These are phyloP conservation scores for Peromyscus maniculatus DNA, from an alignment of 2,113 vertebrate genomes.

Conservation along the genomic window DNA sequence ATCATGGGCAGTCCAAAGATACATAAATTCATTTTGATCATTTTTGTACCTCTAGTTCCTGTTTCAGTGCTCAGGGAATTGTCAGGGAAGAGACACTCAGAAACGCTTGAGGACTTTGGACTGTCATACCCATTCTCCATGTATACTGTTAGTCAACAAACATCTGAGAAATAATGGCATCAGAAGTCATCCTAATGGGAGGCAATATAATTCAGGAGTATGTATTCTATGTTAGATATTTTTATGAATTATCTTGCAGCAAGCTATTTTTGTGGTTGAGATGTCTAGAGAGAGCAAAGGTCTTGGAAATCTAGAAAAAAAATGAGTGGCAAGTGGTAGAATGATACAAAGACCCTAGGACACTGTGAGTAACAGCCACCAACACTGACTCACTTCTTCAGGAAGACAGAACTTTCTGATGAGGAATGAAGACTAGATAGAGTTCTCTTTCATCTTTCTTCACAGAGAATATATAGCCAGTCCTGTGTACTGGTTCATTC, in stretches of 20 bases:
- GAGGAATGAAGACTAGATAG: not conserved
- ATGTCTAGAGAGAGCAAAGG: not conserved
- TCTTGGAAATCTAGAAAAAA: not conserved
- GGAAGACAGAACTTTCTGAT: not conserved
- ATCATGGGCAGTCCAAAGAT: not conserved
- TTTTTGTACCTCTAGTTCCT: not conserved
- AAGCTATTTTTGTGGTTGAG: not conserved
- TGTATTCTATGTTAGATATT: not conserved
- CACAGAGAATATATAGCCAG: not conserved
- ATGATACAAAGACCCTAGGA: not conserved
- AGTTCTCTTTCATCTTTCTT: constrained; percentile 28
- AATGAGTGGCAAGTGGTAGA: not conserved
- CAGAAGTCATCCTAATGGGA: not conserved
- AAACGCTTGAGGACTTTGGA: not conserved
- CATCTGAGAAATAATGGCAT: not conserved
- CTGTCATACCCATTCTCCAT: not conserved
- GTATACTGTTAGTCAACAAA: constrained; percentile 12
- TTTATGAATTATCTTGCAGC: not conserved
- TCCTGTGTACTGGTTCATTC: not conserved
- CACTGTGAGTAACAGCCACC: not conserved
- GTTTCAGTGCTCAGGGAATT: not conserved
- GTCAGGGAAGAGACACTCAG: not conserved
- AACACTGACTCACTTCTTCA: not conserved
- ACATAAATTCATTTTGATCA: not conserved
- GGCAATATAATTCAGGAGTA: not conserved